phyloP scores from a whole-genome alignment of 1,140 invertebrate genomes.

The Diorhabda carinulata region DNA sequence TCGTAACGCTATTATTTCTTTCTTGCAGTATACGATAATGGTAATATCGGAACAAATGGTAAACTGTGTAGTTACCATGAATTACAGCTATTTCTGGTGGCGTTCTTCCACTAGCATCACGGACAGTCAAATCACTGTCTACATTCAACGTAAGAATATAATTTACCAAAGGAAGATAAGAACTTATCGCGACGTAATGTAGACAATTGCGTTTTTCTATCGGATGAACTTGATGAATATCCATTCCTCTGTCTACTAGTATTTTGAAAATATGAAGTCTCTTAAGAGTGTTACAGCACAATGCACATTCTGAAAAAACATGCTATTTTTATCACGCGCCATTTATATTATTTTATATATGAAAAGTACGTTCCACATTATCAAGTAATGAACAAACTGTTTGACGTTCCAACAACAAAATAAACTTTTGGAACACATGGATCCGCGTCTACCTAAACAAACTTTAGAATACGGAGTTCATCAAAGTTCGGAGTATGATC shows the following conservation, averaged over 20 bases:
- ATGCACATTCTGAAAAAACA: constrained; percentile 7
- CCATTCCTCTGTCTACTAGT: background rate
- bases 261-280: constrained; percentile 4
- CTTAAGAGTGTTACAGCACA: background rate
- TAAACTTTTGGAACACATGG: background rate
- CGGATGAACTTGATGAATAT: constrained; percentile 4
- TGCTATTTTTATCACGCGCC: no score
- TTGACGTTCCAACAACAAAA: background rate
- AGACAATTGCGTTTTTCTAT: constrained; percentile 9
- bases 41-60: background rate
- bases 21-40: no score
- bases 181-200: constrained; percentile 5
- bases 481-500: no score
- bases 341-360: background rate
- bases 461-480: no score
- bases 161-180: background rate
- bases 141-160: background rate
- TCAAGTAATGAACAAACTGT: background rate
- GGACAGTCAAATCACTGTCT: background rate
- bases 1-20: no score
- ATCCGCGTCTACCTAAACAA: no score
- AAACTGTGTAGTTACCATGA: background rate
- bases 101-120: background rate
- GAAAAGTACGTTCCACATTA: background rate
- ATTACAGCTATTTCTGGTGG: background rate